Base-by-base conservation (phyloP, 2,888 invertebrate genomes). In the Strigamia transsilvanica region DNA sequence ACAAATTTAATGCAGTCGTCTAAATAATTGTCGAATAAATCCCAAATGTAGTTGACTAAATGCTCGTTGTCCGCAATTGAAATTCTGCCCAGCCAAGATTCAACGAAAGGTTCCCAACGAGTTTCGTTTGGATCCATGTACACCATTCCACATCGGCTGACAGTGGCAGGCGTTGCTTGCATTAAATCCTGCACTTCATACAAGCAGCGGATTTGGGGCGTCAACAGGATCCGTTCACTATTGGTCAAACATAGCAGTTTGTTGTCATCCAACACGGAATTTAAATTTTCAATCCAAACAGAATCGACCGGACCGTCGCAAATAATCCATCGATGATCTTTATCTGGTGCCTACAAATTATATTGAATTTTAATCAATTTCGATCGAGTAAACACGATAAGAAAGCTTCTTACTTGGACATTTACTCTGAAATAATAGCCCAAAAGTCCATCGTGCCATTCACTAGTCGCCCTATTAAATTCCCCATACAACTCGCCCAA, bases 241-340 rank as follows among this genome's bases (percentile, higher is more conserved):
- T 96, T 96, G 1, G 96, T 95, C 51, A 97, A 89, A 85, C 96
- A 96, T 51, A 97, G 88, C 95, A 96, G 95, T 89, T 96, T 97
- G 87, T 97, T 97, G 87, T 97, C 96, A 86, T 97, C 97, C 7
- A 96, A 90, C 0, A 96, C 96, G 0, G 96, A 95, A 88, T 96
- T 96, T 91, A 97, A 92, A 87, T 96, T 96, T 88, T 97, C 97
- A 84, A 97, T 96, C 96, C 97, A 97, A 23, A 96, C 93, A 0
- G 96, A 96, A 87, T 96, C 96, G 0, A 97, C 96, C 7, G 87
- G 96, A 0, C 96, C 96, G 87, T 96, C 96, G 87, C 95, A 96
- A 66, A 96, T 92, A 81, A 96, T 91, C 96, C 96, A 97, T 86
- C 96, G 96, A 87, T 96, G 96, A 85, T 95, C 61, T 13, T 23